Evolutionary conservation across 2,888 invertebrate species (phyloP).

Genomic region (Cryptosula pallasiana): DNA sequence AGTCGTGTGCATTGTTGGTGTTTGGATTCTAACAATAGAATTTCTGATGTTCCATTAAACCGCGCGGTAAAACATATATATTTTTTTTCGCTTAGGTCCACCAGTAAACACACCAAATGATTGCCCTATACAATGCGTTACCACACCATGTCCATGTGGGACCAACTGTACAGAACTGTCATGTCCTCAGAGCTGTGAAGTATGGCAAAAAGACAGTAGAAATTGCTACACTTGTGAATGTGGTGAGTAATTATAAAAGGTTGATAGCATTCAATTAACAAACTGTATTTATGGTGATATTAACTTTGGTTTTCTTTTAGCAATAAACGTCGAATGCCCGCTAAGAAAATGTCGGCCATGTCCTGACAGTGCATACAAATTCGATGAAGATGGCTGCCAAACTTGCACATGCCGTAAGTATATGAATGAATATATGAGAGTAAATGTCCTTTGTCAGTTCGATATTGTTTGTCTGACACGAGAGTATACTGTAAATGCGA

Average conservation of each 20-base stretch:
- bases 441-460: too few relatives aligned
- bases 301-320: too few relatives aligned
- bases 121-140: conserved; percentile 13
- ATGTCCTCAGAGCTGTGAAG: background rate
- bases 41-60: too few relatives aligned
- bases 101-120: conserved; percentile 17
- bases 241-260: too few relatives aligned
- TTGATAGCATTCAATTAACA: too few relatives aligned
- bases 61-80: background rate
- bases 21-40: too few relatives aligned
- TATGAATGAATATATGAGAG: too few relatives aligned
- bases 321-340: background rate
- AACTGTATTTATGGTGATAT: too few relatives aligned
- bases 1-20: too few relatives aligned
- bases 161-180: background rate
- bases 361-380: background rate
- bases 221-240: conserved; percentile 6
- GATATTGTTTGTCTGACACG: too few relatives aligned
- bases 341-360: background rate
- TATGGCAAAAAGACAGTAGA: background rate
- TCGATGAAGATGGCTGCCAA: background rate
- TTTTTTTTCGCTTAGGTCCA: background rate
- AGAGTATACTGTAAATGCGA: too few relatives aligned
- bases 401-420: background rate
- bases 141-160: conserved; percentile 19